Conservation (phyloP, 2,113 vertebrate genomes). For the Gadus chalcogrammus region DNA sequence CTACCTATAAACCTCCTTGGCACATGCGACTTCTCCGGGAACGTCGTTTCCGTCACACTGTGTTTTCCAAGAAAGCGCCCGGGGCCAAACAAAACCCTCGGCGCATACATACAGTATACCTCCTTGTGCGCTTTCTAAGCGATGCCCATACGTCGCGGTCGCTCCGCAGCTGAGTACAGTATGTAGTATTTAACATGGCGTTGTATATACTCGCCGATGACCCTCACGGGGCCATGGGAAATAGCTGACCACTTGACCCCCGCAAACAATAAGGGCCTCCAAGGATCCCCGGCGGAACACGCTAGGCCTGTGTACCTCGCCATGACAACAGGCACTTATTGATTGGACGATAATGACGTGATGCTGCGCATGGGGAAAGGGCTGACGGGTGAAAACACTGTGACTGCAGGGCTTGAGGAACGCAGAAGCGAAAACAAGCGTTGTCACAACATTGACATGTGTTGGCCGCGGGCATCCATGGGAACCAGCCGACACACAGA, state of each 20-base stretch:
- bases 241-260: conserved; percentile 59
- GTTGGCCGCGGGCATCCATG: too few relatives aligned
- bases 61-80: not conserved
- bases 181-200: conserved; percentile 64
- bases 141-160: conserved; percentile 29
- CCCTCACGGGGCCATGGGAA: conserved; percentile 55
- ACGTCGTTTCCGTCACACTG: not conserved
- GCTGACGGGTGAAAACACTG: too few relatives aligned
- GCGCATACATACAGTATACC: too few relatives aligned
- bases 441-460: too few relatives aligned
- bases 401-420: too few relatives aligned
- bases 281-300: conserved; percentile 17
- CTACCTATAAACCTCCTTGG: too few relatives aligned
- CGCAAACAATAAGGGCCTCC: conserved; percentile 18
- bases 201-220: conserved; percentile 54
- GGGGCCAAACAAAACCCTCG: conserved; percentile 4
- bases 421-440: too few relatives aligned
- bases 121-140: not conserved
- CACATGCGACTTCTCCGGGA: not conserved
- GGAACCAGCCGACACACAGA: too few relatives aligned
- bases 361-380: not conserved
- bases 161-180: conserved; percentile 40
- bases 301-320: not conserved
- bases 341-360: not conserved
- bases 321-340: conserved; percentile 28